These are phyloP conservation scores for Ctenosaura bakeri DNA, from an alignment of 2,797 vertebrate genomes.

Conservation along the genomic window DNA sequence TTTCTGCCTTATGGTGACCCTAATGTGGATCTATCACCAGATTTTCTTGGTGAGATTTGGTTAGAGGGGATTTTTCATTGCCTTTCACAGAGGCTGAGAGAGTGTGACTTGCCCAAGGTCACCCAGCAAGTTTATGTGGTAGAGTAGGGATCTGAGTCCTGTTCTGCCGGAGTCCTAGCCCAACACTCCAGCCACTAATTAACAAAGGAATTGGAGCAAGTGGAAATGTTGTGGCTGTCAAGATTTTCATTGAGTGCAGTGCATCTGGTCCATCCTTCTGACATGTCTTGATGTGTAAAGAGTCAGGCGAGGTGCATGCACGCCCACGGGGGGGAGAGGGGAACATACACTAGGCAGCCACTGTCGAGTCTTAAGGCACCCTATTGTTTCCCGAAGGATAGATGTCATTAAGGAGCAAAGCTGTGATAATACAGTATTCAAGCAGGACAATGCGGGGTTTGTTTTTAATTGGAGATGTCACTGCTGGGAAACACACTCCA, in stretches of 20 bases:
- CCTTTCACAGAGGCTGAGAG: no score
- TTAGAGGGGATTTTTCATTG: no score
- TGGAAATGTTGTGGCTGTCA: neutral
- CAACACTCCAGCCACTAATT: no score
- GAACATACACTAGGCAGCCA: neutral
- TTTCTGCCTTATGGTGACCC: no score
- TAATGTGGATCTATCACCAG: no score
- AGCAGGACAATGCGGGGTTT: neutral
- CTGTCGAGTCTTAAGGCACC: neutral
- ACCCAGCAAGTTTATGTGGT: no score
- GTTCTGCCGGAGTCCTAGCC: no score
- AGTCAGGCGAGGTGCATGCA: neutral
- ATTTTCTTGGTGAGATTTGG: no score
- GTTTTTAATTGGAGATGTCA: slow-evolving; percentile 37
- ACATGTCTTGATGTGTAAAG: neutral
- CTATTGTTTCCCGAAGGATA: slow-evolving; percentile 14
- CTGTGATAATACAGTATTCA: slow-evolving; percentile 4
- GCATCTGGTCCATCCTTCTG: slow-evolving; percentile 2
- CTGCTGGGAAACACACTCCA: neutral
- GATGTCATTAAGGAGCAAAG: slow-evolving; percentile 24
- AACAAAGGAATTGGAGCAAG: neutral
- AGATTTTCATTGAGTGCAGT: neutral
- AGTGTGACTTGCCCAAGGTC: no score
- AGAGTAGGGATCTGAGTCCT: no score
- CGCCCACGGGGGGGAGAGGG: neutral